Evolutionary conservation across 1,140 invertebrate genomes (phyloP).

Genomic region (Drosophila bocki): DNA sequence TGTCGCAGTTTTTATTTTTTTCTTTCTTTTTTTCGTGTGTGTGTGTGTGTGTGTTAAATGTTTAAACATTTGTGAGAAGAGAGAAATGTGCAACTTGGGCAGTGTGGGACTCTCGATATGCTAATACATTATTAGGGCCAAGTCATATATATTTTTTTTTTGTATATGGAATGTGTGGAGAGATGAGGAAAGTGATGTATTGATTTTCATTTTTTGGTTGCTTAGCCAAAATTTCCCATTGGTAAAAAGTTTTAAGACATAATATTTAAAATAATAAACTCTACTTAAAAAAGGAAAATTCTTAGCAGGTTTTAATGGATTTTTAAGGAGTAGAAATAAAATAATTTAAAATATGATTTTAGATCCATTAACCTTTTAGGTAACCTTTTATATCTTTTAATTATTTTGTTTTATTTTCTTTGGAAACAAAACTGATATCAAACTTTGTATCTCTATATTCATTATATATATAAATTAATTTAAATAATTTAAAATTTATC

Average conservation of each 20-base stretch:
- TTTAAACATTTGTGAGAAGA: slow-evolving; percentile 11
- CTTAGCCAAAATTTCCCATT: neutral
- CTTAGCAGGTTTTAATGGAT: neutral
- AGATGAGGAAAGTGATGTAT: slow-evolving; percentile 2
- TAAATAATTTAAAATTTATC: too few relatives aligned
- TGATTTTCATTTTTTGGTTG: neutral
- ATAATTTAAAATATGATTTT: too few relatives aligned
- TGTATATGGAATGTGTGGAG: slow-evolving; percentile 5
- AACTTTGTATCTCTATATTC: too few relatives aligned
- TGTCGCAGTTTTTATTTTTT: slow-evolving; percentile 8
- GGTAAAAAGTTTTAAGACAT: neutral
- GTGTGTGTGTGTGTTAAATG: slow-evolving; percentile 25
- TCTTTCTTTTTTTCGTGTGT: slow-evolving; percentile 18
- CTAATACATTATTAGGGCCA: slow-evolving; percentile 10
- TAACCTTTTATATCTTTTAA: too few relatives aligned
- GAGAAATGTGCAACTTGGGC: slow-evolving; percentile 23
- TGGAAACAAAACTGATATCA: too few relatives aligned
- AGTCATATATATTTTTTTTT: slow-evolving; percentile 5
- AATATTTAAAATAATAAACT: neutral
- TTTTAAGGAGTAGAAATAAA: neutral
- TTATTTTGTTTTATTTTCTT: too few relatives aligned
- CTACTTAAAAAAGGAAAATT: neutral
- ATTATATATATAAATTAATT: too few relatives aligned
- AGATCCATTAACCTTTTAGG: too few relatives aligned
- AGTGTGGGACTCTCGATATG: slow-evolving; percentile 15